Conservation (phyloP, 2,113 vertebrate species). For the Phaethon lepturus region DNA sequence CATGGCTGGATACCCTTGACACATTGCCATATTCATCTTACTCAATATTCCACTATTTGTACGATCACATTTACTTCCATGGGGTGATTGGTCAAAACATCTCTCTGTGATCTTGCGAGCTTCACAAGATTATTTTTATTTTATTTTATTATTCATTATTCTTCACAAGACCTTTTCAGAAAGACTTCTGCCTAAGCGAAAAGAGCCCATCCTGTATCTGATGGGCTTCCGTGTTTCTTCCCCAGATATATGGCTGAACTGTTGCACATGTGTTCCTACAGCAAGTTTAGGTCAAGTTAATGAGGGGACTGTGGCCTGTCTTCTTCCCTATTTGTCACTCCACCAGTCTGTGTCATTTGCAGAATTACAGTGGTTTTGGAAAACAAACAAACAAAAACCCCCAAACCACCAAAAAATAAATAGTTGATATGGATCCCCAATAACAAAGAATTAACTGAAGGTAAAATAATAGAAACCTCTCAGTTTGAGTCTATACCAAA, state of each 20-base stretch:
- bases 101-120: neutral
- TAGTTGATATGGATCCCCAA: neutral
- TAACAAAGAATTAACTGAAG: neutral
- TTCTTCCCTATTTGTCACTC: neutral
- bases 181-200: neutral
- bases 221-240: neutral
- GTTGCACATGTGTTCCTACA: neutral
- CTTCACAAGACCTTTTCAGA: neutral
- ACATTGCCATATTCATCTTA: neutral
- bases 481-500: neutral
- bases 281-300: neutral
- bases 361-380: neutral
- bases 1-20: neutral
- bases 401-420: neutral
- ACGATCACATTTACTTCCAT: neutral
- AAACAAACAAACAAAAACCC: neutral
- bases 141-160: neutral
- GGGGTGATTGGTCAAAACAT: neutral
- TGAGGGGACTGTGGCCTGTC: neutral
- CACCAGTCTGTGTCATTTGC: neutral
- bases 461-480: neutral
- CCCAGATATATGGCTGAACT: neutral
- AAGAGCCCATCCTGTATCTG: neutral
- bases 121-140: too few relatives aligned
- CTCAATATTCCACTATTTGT: neutral